Evolutionary conservation across 2,113 vertebrate genomes (phyloP).

Genomic region (Eudorcas thomsonii): DNA sequence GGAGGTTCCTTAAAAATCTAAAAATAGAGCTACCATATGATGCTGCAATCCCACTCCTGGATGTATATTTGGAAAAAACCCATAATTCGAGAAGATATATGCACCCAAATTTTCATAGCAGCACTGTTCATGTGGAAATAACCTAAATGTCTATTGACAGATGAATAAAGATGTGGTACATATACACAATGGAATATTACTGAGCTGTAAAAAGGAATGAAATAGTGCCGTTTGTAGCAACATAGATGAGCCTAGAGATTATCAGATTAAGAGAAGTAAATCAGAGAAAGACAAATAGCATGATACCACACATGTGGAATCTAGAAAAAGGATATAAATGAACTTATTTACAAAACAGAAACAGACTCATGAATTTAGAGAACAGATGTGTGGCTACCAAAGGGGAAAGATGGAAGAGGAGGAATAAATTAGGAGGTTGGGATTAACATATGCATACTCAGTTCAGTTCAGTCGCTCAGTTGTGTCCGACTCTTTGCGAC

Average conservation of each 20-base stretch:
- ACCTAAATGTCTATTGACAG: neutral
- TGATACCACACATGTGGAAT: neutral
- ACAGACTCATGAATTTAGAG: neutral
- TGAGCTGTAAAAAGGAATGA: neutral
- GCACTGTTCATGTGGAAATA: neutral
- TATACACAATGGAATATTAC: neutral
- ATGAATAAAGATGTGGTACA: neutral
- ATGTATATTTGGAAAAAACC: neutral
- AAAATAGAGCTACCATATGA: neutral
- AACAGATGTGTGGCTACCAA: neutral
- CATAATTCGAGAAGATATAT: neutral
- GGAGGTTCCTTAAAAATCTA: neutral
- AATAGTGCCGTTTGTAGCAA: neutral
- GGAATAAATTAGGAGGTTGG: neutral
- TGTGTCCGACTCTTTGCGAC: no score
- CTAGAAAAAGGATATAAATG: neutral
- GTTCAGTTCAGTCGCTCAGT: no score
- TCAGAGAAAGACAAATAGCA: neutral
- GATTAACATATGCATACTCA: neutral
- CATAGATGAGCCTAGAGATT: neutral
- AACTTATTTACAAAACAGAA: neutral
- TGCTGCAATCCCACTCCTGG: neutral
- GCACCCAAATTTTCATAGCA: neutral
- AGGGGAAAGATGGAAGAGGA: neutral
- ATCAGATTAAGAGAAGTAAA: neutral